Evolutionary conservation across 2,888 invertebrate species (phyloP).

Genomic region (Molorchus minor): DNA sequence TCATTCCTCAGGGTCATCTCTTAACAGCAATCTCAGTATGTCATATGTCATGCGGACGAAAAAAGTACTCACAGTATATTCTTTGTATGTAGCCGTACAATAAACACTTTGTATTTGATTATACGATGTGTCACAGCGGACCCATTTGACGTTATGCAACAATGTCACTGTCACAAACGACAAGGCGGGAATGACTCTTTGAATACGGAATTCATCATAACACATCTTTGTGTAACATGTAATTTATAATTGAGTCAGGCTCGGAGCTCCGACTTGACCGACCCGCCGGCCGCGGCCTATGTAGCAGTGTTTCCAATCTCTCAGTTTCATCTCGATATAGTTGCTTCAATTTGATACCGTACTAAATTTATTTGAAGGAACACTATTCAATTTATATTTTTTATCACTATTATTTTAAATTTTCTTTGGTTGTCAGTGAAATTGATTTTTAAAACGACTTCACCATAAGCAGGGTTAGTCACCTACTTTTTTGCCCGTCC

Average conservation of each 20-base stretch:
- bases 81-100: constrained; percentile 52
- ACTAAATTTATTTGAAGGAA: constrained; percentile 23
- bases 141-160: constrained; percentile 49
- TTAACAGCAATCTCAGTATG: constrained; percentile 48
- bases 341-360: constrained; percentile 24
- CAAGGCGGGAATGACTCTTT: constrained; percentile 42
- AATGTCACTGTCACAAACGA: constrained; percentile 50
- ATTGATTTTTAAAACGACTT: constrained; percentile 25
- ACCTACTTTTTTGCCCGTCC: background rate
- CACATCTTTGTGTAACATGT: constrained; percentile 16
- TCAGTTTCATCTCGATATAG: constrained; percentile 23
- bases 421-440: constrained; percentile 27
- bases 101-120: constrained; percentile 53
- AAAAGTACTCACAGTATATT: constrained; percentile 50
- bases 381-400: constrained; percentile 25
- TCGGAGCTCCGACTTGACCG: too few species aligned
- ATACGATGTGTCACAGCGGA: constrained; percentile 53
- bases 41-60: constrained; percentile 48
- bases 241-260: constrained; percentile 25
- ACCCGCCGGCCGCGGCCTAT: constrained; percentile 3
- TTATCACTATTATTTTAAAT: constrained; percentile 26
- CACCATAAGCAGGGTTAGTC: constrained; percentile 19
- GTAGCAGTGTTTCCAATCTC: constrained; percentile 15
- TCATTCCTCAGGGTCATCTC: constrained; percentile 51
- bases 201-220: constrained; percentile 24